Evolutionary conservation across 1,140 invertebrate genomes (phyloP), one percentile per base, ranked within the genome.

Genomic region (Batillaria attramentaria): DNA sequence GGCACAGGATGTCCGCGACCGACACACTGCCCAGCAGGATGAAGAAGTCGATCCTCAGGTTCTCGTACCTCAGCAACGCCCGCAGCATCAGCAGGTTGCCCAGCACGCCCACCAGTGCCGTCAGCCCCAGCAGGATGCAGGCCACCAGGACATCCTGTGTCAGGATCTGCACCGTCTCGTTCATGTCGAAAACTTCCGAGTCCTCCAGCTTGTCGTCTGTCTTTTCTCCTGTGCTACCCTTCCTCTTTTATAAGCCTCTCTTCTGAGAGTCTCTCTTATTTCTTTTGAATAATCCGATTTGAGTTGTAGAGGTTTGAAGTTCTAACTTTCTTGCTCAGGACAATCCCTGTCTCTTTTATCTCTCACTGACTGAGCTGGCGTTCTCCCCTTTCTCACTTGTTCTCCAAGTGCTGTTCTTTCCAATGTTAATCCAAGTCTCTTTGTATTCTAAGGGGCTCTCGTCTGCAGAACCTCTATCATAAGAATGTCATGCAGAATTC

Each of bases 21-120:
- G 87, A 85, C 69, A 87, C 33, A 18, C 85, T 84, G 31, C 85
- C 85, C 39, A 87, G 83, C 2, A 85, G 79, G 6, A 85, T 84
- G 66, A 87, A 88, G 66, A 88, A 84, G 28, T 85, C 83, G 5
- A 84, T 85, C 33, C 85, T 78, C 33, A 85, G 81, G 3, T 86
- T 81, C 28, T 78, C 80, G 78, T 86, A 87, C 18, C 66, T 73
- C 18, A 85, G 72, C 33, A 87, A 77, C 0, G 87, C 84, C 10
- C 85, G 81, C 13, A 89, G 68, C 68, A 88, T 84, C 13, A 89
- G 81, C 13, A 70, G n/a, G 73, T 89, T 89, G 6, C 86, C 88
- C 8, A 85, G 68, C 28, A 88, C 39, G 16, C 88, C 87, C 1
- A 88, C 84, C 24, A 89, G 50, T 10, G 81, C 87, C 20, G 87